A percentile compares a stretch with the other conserved stretches of the same genome.
Conservation (phyloP, 2,113 vertebrate species). For the Entelurus aequoreus region DNA sequence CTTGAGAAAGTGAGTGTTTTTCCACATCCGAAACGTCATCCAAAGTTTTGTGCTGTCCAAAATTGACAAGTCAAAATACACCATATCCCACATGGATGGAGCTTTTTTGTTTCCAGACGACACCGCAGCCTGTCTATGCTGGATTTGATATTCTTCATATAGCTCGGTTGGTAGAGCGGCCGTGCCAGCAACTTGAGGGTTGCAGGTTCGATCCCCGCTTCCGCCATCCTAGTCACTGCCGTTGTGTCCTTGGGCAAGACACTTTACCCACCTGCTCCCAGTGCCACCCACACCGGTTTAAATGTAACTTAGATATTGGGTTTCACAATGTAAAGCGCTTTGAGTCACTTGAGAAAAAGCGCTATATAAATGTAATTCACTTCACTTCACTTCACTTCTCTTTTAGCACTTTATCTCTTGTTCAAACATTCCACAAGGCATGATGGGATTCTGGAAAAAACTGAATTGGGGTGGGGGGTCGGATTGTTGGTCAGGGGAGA, state of each 20-base stretch:
- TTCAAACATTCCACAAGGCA: slow-evolving; percentile 17
- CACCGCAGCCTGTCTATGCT: slow-evolving; percentile 23
- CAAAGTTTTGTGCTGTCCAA: slow-evolving; percentile 22
- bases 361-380: too few species aligned
- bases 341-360: too few species aligned
- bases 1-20: slow-evolving; percentile 6
- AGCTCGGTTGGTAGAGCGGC: too few species aligned
- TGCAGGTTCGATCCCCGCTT: too few species aligned
- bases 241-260: too few species aligned
- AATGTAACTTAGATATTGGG: too few species aligned
- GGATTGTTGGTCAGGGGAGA: slow-evolving; percentile 23
- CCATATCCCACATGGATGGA: slow-evolving; percentile 22
- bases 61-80: slow-evolving; percentile 17
- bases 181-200: too few species aligned
- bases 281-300: too few species aligned
- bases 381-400: too few species aligned
- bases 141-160: slow-evolving; percentile 11
- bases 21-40: slow-evolving; percentile 10
- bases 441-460: slow-evolving; percentile 17
- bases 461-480: neutral
- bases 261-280: too few species aligned
- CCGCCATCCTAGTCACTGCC: too few species aligned
- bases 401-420: neutral
- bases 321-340: too few species aligned
- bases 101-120: slow-evolving; percentile 18